Evolutionary conservation across 2,888 invertebrate species (phyloP).

Genomic region (Andrena minutula): DNA sequence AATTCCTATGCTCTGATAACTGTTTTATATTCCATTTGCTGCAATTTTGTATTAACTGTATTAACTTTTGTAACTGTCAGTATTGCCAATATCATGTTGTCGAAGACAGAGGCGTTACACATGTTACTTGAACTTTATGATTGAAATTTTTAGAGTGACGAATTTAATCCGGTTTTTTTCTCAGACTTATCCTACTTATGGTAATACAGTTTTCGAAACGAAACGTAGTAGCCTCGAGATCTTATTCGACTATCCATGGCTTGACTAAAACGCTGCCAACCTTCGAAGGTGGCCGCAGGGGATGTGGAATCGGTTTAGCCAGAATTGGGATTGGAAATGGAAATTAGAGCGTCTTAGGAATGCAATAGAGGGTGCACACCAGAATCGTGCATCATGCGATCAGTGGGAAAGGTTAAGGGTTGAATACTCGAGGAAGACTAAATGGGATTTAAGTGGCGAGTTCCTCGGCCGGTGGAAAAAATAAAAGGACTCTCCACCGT

Average conservation of each 20-base stretch:
- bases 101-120: not conserved
- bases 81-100: not conserved
- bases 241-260: too few species aligned
- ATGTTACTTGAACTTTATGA: too few species aligned
- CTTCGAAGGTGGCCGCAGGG: too few species aligned
- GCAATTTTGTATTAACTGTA: not conserved
- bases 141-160: too few species aligned
- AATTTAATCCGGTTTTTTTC: too few species aligned
- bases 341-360: too few species aligned
- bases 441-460: conserved; percentile 16
- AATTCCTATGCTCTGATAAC: not conserved
- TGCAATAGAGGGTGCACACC: not conserved
- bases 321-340: too few species aligned
- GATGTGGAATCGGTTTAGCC: too few species aligned
- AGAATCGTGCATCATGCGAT: not conserved
- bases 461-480: conserved; percentile 4
- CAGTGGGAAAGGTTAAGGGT: conserved; percentile 1
- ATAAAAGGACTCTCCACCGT: not conserved
- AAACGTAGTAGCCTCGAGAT: too few species aligned
- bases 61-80: not conserved
- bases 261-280: too few species aligned
- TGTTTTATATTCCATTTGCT: not conserved
- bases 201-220: too few species aligned
- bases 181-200: too few species aligned
- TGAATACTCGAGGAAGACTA: not conserved